Evolutionary conservation across 2,797 vertebrate species (phyloP), one percentile per base, ranked within the genome.

Genomic region (Graptemys geographica): DNA sequence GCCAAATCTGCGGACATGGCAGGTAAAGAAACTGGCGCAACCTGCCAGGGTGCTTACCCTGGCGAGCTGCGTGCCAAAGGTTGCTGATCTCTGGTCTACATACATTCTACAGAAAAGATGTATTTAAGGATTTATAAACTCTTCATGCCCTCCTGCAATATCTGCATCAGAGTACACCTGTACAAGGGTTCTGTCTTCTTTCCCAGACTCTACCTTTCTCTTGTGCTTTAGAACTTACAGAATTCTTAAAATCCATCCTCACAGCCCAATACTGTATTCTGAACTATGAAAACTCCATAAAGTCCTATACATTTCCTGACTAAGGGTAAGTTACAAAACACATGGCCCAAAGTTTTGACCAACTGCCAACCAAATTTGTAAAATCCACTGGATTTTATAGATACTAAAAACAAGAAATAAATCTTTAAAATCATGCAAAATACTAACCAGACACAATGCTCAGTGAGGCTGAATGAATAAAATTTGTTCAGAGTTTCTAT

Each of bases 121-220:
- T 57, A 57, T 57, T 57, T 28, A 2, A 41, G 65, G 33, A 37
- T 69, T 69, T 72, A 21, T 72, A 72, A 72, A 72, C 65, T 37
- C n/a, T 41, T 10, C 65, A 72, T 41, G 65, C 19, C 74, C 82
- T 84, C 44, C 21, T 72, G n/a, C 41, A 81, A 55, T 33, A 33
- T 2, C n/a, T 41, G 27, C 25, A 81, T 62, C 19, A 82, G 23
- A 91, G 81, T 4, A 65, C 0, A 78, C 0, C 28, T 81, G 4
- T 0, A 0, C 5, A 86, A 87, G 4, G 84, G 83, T 25, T 53
- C 15, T 21, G 37, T 51, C 1, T 0, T 11, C 37, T 3, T 1
- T 16, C 16, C 90, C 19, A 65, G 28, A 59, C 11, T 31, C 57
- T 5, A 31, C 28, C 1, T 23, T 37, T 8, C 7, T 55, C 47